phyloP scores from a whole-genome alignment of 2,113 vertebrate genomes.

The Silurus glanis region DNA sequence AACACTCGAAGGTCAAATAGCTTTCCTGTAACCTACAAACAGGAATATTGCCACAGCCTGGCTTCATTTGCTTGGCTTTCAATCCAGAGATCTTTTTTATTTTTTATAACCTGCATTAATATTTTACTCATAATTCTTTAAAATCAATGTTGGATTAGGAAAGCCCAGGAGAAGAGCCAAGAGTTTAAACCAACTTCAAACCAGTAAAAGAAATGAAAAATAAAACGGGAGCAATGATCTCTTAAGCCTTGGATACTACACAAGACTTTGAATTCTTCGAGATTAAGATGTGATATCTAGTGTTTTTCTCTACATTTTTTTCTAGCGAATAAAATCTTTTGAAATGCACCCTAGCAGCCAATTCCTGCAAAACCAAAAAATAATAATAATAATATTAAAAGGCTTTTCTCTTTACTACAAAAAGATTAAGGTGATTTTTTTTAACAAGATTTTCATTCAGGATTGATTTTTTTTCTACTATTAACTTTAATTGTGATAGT shows the following conservation, averaged over 20 bases:
- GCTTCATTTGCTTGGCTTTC: not conserved
- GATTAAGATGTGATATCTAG: not conserved
- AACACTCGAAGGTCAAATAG: conserved; percentile 19
- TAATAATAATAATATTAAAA: not conserved
- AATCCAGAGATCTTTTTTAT: not conserved
- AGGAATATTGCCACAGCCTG: not conserved
- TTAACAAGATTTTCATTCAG: too few species aligned
- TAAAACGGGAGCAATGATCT: not conserved
- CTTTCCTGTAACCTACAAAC: not conserved
- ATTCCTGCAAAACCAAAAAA: not conserved
- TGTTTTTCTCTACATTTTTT: not conserved
- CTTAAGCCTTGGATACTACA: not conserved
- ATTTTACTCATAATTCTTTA: conserved; percentile 2
- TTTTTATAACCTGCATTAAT: not conserved
- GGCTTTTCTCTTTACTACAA: not conserved
- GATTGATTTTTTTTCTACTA: not conserved
- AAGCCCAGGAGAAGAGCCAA: not conserved
- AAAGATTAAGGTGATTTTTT: not conserved
- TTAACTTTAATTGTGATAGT: not conserved
- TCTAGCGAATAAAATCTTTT: not conserved
- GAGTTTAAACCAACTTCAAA: not conserved
- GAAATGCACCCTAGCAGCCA: not conserved
- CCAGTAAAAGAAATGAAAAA: not conserved
- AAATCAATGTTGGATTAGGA: not conserved
- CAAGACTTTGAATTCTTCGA: not conserved